Percentiles rank a stretch among this genome's conserved stretches.
These are phyloP conservation scores for Tyto alba DNA, from an alignment of 2,113 vertebrate genomes.

Conservation along the genomic window DNA sequence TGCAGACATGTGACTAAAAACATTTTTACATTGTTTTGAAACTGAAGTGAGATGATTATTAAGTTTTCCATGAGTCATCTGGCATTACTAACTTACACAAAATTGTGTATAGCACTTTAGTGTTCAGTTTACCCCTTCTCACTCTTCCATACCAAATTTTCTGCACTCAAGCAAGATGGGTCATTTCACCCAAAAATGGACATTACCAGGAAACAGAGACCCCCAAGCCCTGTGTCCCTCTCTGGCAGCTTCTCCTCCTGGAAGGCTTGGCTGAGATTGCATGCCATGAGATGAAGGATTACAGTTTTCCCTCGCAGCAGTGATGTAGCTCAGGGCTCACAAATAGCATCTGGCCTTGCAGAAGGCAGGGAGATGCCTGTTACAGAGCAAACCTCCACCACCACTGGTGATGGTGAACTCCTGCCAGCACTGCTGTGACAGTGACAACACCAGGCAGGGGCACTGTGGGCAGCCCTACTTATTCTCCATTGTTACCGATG, in stretches of 20 bases:
- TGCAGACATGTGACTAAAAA: background rate
- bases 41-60: background rate
- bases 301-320: background rate
- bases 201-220: background rate
- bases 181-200: background rate
- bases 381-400: background rate
- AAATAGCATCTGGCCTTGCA: background rate
- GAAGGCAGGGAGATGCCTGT: background rate
- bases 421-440: background rate
- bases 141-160: background rate
- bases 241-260: background rate
- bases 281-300: background rate
- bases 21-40: conserved; percentile 35
- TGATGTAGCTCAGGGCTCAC: background rate
- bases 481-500: background rate
- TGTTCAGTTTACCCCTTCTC: background rate
- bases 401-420: background rate
- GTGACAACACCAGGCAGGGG: background rate
- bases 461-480: background rate
- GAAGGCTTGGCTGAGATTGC: background rate
- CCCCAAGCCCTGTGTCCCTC: fast-evolving
- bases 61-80: conserved; percentile 51
- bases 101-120: background rate
- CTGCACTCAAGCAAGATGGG: background rate
- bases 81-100: background rate